Base-by-base conservation (phyloP, 2,888 invertebrate genomes). In the Magallana nippona region DNA sequence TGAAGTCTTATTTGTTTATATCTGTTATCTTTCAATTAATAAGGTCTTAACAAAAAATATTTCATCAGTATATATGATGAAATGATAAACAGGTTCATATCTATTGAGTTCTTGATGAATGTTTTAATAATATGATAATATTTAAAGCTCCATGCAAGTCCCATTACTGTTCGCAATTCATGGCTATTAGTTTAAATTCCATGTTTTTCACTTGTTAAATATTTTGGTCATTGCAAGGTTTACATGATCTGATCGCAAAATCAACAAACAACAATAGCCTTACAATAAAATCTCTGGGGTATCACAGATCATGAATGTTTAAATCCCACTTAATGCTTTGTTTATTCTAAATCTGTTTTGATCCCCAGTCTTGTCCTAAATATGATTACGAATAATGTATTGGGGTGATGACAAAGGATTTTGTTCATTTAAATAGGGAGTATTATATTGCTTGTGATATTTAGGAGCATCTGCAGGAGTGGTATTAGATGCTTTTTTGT, bases 251-350 rank as follows among this genome's bases (percentile, higher is more conserved):
- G 71, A 71, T 71, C 71, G 32, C 71, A 60, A 60, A n/a, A 71
- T 71, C 27, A 71, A 71, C 27, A 71, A 71, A 71, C 71, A 27
- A 71, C 71, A 71, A 71, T 71, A 27, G 27, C 71, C 71, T 13
- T 2, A 71, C 71, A 71, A 71, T 71, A 71, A 27, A 27, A 22
- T 15, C 27, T 27, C 44, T 27, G 22, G 27, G 32, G 71, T 71
- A 71, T 71, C 27, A 27, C 10, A 13, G 71, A 71, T 71, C 71
- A 27, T 71, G 32, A 71, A 71, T 71, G 27, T 71, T 71, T 71
- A 71, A 71, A 71, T 71, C 22, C 71, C 71, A 71, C 71, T 71
- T 71, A 71, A 71, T 71, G 71, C 71, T 71, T 71, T 71, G 71
- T 71, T 71, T 71, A 71, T 22, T 27, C 71, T 32, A 71, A 71